Base-by-base conservation (phyloP, 2,888 invertebrate species). In the Taenaris catops region DNA sequence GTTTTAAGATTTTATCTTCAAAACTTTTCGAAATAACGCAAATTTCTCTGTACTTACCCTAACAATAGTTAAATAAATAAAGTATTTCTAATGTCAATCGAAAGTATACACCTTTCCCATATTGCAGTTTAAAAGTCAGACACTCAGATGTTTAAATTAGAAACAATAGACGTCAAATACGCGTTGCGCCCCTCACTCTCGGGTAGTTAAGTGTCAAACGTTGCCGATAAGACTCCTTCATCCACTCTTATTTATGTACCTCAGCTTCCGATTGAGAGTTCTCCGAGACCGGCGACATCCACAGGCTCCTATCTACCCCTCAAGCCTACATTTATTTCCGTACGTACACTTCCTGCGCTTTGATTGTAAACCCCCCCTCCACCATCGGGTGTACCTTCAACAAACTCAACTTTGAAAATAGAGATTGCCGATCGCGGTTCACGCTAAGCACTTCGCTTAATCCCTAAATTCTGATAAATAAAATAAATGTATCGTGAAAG, bases 201-300 rank as follows among this genome's bases (percentile, higher is more conserved):
- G n/a, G n/a, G 14, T 25, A 25, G 37, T 25, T 17, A 29, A 37
- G 21, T 41, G 36, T 28, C 28, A 33, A 18, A 21, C 33, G 21
- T 9, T 35, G 34, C 14, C 63, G 80, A 79, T 80, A 80, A 76
- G 72, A 50, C 58, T 68, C 71, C 71, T 70, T 71, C 72, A 79
- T 73, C 69, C 72, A 69, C 63, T 63, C 70, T 79, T 84, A 81
- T 84, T 83, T 86, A 84, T 83, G 83, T 79, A 76, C 72, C 75
- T 50, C 61, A 49, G 65, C 78, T 63, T 81, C 80, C 84, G 78
- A 84, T 80, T 80, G 83, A 81, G 80, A 76, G 71, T 58, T 64
- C 58, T 58, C 51, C 55, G 56, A 66, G 72, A 59, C 66, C 70
- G 69, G 59, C 65, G 38, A 70, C 79, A 71, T 72, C 70, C 69